Percentiles rank a stretch among this genome's conserved stretches.
These are phyloP conservation scores for Eurosta solidaginis DNA, from an alignment of 1,140 invertebrate species.

Conservation along the genomic window DNA sequence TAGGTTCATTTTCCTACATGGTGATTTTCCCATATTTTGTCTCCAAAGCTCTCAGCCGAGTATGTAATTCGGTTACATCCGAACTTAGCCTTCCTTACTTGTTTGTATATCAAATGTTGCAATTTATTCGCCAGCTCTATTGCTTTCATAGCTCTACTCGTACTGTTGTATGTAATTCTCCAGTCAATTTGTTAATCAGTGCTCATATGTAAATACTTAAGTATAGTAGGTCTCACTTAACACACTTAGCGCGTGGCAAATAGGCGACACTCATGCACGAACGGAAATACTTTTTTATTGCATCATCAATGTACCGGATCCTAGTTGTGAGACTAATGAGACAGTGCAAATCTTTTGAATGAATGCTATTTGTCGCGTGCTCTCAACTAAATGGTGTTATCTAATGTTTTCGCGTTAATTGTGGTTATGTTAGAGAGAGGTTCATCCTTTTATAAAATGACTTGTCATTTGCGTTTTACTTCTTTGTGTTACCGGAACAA, in stretches of 20 bases:
- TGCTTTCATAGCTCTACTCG: neutral
- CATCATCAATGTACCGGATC: neutral
- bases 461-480: neutral
- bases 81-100: too few relatives aligned
- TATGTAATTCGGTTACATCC: too few relatives aligned
- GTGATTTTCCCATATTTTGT: too few relatives aligned
- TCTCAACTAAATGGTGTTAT: neutral
- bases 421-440: neutral
- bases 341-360: neutral
- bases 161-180: neutral
- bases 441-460: neutral
- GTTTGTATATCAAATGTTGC: neutral
- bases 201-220: too few relatives aligned
- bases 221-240: neutral
- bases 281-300: conserved; percentile 10
- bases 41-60: too few relatives aligned
- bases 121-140: neutral
- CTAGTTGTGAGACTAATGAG: neutral
- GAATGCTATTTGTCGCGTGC: neutral
- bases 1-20: too few relatives aligned
- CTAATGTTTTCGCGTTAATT: neutral
- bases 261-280: conserved; percentile 26
- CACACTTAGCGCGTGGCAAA: conserved; percentile 23
- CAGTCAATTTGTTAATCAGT: conserved; percentile 23
- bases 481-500: neutral